Conservation (phyloP, 2,888 invertebrate species). For the Amphipoea oculea region DNA sequence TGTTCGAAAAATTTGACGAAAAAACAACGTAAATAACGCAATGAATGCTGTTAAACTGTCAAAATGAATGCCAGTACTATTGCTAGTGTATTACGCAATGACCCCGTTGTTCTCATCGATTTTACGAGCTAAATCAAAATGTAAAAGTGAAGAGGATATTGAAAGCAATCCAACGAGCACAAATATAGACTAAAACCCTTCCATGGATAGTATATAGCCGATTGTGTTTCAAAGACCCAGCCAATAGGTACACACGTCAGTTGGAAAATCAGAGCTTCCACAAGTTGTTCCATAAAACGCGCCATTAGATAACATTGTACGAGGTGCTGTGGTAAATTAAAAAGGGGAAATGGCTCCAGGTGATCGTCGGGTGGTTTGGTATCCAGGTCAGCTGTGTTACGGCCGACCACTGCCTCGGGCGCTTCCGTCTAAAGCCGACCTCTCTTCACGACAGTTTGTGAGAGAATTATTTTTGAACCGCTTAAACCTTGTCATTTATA, state of each 20-base stretch:
- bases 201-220: not conserved
- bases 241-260: not conserved
- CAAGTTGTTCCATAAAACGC: slow-evolving; percentile 37
- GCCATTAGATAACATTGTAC: slow-evolving; percentile 42
- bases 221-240: not conserved
- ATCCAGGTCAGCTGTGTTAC: slow-evolving; percentile 64
- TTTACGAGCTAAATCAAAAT: not conserved
- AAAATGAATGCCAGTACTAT: no score
- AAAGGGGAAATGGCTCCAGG: slow-evolving; percentile 65
- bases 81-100: no score
- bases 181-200: no score
- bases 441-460: slow-evolving; percentile 44
- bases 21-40: no score
- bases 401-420: slow-evolving; percentile 57
- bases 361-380: slow-evolving; percentile 60
- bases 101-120: not conserved
- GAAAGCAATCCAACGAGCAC: not conserved
- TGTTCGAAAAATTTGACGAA: no score
- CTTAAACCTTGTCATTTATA: slow-evolving; percentile 43
- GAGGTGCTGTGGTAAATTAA: slow-evolving; percentile 64
- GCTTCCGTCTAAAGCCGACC: slow-evolving; percentile 52
- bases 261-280: slow-evolving; percentile 9
- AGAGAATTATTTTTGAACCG: slow-evolving; percentile 57
- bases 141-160: not conserved
- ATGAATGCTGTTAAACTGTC: no score